These are phyloP conservation scores for Drosophila mimetica DNA, from an alignment of 2,888 invertebrate species.

Conservation along the genomic window DNA sequence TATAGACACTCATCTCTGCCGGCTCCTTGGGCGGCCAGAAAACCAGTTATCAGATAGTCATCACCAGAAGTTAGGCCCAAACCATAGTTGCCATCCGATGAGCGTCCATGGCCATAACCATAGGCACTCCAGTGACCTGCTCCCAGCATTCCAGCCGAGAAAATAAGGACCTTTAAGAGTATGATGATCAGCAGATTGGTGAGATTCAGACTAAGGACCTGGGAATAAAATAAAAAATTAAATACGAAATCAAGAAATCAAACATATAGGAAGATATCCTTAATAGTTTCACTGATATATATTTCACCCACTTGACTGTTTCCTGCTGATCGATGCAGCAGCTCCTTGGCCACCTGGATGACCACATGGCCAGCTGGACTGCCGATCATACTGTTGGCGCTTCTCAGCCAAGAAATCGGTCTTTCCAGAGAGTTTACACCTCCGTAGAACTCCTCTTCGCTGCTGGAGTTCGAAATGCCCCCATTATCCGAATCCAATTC, in stretches of 20 bases:
- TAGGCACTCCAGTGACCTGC: slow-evolving; percentile 88
- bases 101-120: slow-evolving; percentile 82
- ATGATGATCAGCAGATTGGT: slow-evolving; percentile 92
- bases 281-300: too few species aligned
- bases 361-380: slow-evolving; percentile 84
- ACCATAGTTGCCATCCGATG: slow-evolving; percentile 42
- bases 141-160: slow-evolving; percentile 92
- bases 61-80: slow-evolving; percentile 88
- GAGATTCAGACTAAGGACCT: slow-evolving; percentile 90
- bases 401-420: slow-evolving; percentile 77
- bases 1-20: slow-evolving; percentile 90
- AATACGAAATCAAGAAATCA: neutral
- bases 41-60: slow-evolving; percentile 85
- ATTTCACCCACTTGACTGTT: slow-evolving; percentile 87
- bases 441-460: slow-evolving; percentile 34
- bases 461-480: slow-evolving; percentile 39
- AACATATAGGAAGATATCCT: too few species aligned
- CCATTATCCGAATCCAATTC: slow-evolving; percentile 29
- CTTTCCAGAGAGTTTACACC: neutral
- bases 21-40: slow-evolving; percentile 90
- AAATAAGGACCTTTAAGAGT: slow-evolving; percentile 91
- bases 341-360: slow-evolving; percentile 86
- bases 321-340: slow-evolving; percentile 88
- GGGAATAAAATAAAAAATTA: neutral
- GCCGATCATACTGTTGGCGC: slow-evolving; percentile 79